Conservation (phyloP, 2,797 vertebrate genomes). For the Clarias fuscus region DNA sequence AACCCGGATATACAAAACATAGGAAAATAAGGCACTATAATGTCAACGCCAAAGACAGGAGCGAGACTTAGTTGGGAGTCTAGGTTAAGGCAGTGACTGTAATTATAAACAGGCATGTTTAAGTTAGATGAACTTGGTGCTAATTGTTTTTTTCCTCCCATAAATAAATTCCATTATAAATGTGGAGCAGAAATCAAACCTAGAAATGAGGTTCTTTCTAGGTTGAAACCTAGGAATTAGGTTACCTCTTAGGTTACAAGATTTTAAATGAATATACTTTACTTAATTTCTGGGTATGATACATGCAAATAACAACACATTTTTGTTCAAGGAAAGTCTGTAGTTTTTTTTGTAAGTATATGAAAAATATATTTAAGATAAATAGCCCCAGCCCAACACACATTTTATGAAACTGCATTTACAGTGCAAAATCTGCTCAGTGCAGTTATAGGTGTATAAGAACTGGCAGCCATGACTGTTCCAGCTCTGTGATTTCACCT, state of each 20-base stretch:
- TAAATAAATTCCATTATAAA: background rate
- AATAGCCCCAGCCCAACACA: background rate
- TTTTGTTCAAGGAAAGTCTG: background rate
- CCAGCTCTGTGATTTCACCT: conserved; percentile 48
- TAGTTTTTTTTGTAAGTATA: background rate
- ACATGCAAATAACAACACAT: background rate
- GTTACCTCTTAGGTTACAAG: background rate
- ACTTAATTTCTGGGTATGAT: background rate
- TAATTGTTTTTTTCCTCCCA: background rate
- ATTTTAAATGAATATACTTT: background rate
- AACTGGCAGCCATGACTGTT: conserved; percentile 11
- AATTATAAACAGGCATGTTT: background rate
- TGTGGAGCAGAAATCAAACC: background rate
- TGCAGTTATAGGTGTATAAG: background rate
- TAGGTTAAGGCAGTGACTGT: background rate
- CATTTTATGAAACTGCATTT: background rate
- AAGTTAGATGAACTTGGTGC: background rate
- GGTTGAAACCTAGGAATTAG: background rate
- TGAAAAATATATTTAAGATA: background rate
- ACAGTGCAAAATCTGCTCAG: background rate
- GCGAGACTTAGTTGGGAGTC: background rate
- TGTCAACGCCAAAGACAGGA: background rate
- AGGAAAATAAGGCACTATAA: background rate
- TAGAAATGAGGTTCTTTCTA: background rate
- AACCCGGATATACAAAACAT: conserved; percentile 18